A percentile compares a stretch with the other conserved stretches of the same genome.
Conservation (phyloP, 2,113 vertebrate genomes). For the Lampris incognitus region DNA sequence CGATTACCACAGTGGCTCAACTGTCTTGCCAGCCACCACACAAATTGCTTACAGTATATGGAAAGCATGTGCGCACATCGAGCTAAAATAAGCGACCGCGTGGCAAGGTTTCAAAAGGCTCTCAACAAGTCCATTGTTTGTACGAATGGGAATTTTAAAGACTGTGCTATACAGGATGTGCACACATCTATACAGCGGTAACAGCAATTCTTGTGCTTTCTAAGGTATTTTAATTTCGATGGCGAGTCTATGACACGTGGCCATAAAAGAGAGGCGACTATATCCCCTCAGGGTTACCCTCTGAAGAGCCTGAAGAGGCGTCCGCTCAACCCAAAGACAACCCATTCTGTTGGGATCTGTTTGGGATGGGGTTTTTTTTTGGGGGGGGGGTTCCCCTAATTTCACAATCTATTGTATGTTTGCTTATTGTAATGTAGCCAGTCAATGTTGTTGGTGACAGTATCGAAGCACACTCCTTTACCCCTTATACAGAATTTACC, state of each 20-base stretch:
- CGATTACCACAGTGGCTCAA: conserved; percentile 74
- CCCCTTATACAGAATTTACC: background rate
- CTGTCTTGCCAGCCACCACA: conserved; percentile 74
- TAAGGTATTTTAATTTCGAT: background rate
- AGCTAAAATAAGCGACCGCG: conserved; percentile 60
- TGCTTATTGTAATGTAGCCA: background rate
- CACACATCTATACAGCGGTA: background rate
- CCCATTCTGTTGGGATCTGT: too few relatives aligned
- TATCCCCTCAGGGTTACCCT: conserved; percentile 3
- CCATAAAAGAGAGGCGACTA: background rate
- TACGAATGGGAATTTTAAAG: conserved; percentile 42
- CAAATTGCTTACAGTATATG: conserved; percentile 80
- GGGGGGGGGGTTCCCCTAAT: too few relatives aligned
- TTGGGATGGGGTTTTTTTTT: too few relatives aligned
- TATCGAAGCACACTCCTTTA: too few relatives aligned
- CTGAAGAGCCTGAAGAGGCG: background rate
- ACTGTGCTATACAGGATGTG: background rate
- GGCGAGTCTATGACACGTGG: background rate
- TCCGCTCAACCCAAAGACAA: background rate
- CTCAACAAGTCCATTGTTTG: conserved; percentile 72
- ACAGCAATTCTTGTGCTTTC: conserved; percentile 7
- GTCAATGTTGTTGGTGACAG: background rate
- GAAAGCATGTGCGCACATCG: conserved; percentile 78
- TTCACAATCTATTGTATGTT: background rate
- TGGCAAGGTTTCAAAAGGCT: conserved; percentile 59